A percentile compares a stretch with the other conserved stretches of the same genome.
Evolutionary conservation across 2,888 invertebrate genomes (phyloP).

Genomic region (Drosophila longiperda): DNA sequence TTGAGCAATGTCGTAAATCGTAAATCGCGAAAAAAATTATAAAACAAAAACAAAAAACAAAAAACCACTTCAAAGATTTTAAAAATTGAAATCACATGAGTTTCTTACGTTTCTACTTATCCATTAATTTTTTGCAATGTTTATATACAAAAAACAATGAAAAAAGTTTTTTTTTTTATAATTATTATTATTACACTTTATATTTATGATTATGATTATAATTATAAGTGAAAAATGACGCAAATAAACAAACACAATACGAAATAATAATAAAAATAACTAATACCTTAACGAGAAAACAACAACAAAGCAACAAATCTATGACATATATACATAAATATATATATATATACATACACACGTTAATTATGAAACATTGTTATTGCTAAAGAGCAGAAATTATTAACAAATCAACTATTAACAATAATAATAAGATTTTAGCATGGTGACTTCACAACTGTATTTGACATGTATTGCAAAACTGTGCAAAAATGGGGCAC

Average conservation of each 20-base stretch:
- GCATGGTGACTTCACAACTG: constrained; percentile 38
- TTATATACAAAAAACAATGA: constrained; percentile 61
- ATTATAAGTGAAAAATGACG: constrained; percentile 74
- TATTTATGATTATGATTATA: constrained; percentile 75
- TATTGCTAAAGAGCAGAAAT: constrained; percentile 48
- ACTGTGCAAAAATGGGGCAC: constrained; percentile 18
- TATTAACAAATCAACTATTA: constrained; percentile 27
- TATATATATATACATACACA: constrained; percentile 28
- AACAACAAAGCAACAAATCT: constrained; percentile 27
- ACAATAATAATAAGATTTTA: constrained; percentile 18
- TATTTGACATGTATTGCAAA: constrained; percentile 10
- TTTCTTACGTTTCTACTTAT: constrained; percentile 59
- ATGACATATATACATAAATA: constrained; percentile 23
- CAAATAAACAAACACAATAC: constrained; percentile 74
- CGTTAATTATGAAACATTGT: constrained; percentile 35
- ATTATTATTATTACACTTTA: constrained; percentile 71
- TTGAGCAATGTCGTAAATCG: constrained; percentile 63
- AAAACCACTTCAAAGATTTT: constrained; percentile 41
- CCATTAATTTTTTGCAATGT: constrained; percentile 62
- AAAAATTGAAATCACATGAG: constrained; percentile 57
- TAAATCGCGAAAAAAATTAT: constrained; percentile 23
- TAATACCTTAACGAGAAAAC: constrained; percentile 17
- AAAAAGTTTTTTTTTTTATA: constrained; percentile 65
- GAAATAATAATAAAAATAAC: constrained; percentile 27
- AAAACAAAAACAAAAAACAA: constrained; percentile 3